Evolutionary conservation across 2,113 vertebrate species (phyloP), one percentile per base, ranked within the genome.

Genomic region (Synodontis membranacea): DNA sequence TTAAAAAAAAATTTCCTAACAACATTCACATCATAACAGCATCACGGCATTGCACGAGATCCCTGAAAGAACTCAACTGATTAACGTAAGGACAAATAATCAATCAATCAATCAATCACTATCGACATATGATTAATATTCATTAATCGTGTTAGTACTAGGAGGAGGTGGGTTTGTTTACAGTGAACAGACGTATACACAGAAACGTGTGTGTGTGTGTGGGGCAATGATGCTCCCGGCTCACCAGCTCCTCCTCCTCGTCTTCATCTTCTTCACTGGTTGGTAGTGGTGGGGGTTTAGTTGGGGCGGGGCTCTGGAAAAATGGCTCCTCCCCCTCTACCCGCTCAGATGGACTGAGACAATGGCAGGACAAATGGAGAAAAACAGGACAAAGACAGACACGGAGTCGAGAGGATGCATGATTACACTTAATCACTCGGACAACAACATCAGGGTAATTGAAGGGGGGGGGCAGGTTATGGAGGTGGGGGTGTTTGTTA

Each of bases 211-310:
- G 64, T 28, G 48, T 19, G 28, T 83, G 60, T 80, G 42, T 50
- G 34, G 28, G 87, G 1, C 5, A 21, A 2, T 48, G 56, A 84
- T 88, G 80, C 92, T 85, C 37, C 81, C 86, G 93, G 90, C 96
- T 90, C 94, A 98, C 97, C 97, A 97, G 92, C 90, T 99, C 97
- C 0, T 99, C 98, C 89, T 99, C 97, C 70, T 99, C 97, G 34
- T 99, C 97, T 46, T 97, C 97, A 44, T 76, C 74, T 46, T 82
- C 81, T 5, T 68, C 62, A 39, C 91, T 90, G 0, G 79, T 87
- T 82, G 91, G 68, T 31, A 84, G 89, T 76, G 91, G 83, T 0
- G 90, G 79, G 44, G 90, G 87, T 58, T 93, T 92, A 70, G 84
- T 86, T 19, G 90, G 88, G 86, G 86, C 34, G n/a, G 90, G 75